Base-by-base conservation (phyloP, 2,888 invertebrate species). In the Phyllotreta striolata region DNA sequence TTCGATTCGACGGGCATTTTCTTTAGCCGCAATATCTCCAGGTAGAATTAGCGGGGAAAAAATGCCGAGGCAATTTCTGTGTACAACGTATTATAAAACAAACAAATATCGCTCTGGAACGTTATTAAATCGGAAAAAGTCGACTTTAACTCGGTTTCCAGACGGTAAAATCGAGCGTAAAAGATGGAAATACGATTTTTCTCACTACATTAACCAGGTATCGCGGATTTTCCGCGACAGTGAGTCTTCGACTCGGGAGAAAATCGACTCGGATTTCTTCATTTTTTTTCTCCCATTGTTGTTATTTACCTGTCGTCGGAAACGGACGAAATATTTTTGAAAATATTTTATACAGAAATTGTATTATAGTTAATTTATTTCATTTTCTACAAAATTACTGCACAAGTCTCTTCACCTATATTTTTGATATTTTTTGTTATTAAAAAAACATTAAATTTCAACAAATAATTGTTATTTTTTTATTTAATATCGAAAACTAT, bases 131-230 rank as follows among this genome's bases (percentile, higher is more conserved):
- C 13, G 60, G 59, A 65, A 61, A 67, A 67, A 71, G 68, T 63
- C 66, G 63, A 66, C 56, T 68, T 66, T 69, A 74, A 74, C 74
- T 72, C 64, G 70, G 72, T 74, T 73, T 75, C 70, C 71, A 63
- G 62, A 58, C 60, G 49, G 72, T 63, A 72, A 71, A 73, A 72
- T 73, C 71, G 71, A 71, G 74, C 74, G 73, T 63, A 70, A 66
- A 66, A 69, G 68, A 73, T 71, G 74, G 70, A 74, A 75, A 75
- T 73, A 70, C 73, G 74, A 74, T 74, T 74, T 74, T 75, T 67
- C 66, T 69, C 74, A 72, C 72, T 74, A 74, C 74, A 74, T 73
- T 75, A 73, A 72, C 70, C 66, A 68, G 62, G 70, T 73, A 74
- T 74, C 73, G 73, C 68, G 73, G 69, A 74, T 75, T 75, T 73